Base-by-base conservation (phyloP, 2,113 vertebrate genomes). In the Globicephala melas region DNA sequence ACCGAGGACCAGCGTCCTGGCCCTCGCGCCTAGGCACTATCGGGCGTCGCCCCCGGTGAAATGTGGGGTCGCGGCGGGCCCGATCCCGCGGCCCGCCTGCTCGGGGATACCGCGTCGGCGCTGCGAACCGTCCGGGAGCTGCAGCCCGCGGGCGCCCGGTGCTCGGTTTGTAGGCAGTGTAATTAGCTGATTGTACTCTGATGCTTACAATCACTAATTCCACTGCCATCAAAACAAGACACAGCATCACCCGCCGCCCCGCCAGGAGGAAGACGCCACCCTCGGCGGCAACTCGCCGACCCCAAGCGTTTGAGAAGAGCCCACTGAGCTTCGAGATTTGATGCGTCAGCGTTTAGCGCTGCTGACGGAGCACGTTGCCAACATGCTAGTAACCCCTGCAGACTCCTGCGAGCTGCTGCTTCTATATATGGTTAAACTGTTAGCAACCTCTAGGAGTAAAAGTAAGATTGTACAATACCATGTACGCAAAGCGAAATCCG, bases 141-240 rank as follows among this genome's bases (percentile, higher is more conserved):
- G 93, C 96, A 31, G 89, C 71, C 68, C 31, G 44, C 67, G 18
- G 80, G 36, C 70, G 81, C 83, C 94, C 62, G 96, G 98, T 98
- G 96, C 98, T 99, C 99, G 99, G 99, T 99, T 99, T 99, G 99
- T 97, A 99, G 99, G 99, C 99, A 99, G 99, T 99, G 99, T 98
- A 98, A 98, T 99, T 99, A 99, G 99, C 99, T 99, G 99, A 99
- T 99, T 99, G 99, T 99, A 87, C 71, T 76, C 41, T 2, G 1
- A 3, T 8, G 47, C 12, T 74, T 93, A 38, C 99, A 99, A 99
- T 99, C 99, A 99, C 99, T 99, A 99, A 98, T 98, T 98, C 98
- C 98, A 99, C 99, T 99, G 99, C 99, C 99, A 99, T 98, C 99
- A 99, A 99, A 99, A 99, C 99, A 98, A 98, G 98, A 98, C 98